Evolutionary conservation across 2,797 vertebrate genomes (phyloP).

Genomic region (Luscinia luscinia): DNA sequence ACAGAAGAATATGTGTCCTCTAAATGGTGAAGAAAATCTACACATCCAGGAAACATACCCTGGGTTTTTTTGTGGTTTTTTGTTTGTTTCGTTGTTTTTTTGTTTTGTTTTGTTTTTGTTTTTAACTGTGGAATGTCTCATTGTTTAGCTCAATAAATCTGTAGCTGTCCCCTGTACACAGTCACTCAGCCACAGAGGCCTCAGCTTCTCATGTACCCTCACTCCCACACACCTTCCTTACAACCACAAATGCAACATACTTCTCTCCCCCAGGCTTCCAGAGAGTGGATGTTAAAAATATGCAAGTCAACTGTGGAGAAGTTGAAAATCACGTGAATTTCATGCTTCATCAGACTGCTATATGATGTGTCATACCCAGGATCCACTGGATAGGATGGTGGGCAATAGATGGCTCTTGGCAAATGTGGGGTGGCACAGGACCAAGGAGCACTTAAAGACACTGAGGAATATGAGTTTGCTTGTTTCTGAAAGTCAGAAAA

Average conservation of each 20-base stretch:
- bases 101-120: not conserved
- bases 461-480: not conserved
- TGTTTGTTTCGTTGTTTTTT: too few species aligned
- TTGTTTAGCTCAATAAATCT: not conserved
- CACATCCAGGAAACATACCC: not conserved
- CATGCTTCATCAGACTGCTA: not conserved
- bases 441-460: not conserved
- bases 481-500: not conserved
- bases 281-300: not conserved
- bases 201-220: not conserved
- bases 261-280: fast-evolving
- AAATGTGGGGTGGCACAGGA: not conserved
- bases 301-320: not conserved
- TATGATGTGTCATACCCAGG: not conserved
- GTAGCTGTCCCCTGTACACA: not conserved
- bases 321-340: not conserved
- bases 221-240: not conserved
- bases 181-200: too few species aligned
- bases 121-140: not conserved
- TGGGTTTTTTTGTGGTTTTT: not conserved
- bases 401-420: not conserved
- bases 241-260: not conserved
- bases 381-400: not conserved
- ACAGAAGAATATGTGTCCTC: not conserved
- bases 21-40: not conserved